Conservation (phyloP, 2,888 invertebrate species). For the Schizaphis graminum region DNA sequence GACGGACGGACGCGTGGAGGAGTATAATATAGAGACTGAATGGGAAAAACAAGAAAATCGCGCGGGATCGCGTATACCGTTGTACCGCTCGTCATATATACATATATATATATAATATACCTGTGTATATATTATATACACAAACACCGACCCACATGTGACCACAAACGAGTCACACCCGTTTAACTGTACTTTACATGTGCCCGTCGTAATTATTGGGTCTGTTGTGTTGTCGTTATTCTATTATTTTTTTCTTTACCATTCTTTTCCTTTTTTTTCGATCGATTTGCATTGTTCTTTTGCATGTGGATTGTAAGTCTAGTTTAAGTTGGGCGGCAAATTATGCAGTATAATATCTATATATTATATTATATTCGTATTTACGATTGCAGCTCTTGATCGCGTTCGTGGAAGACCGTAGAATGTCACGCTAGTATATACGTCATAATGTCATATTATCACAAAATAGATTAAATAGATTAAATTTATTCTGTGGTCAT, state of each 20-base stretch:
- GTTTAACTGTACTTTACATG: slow-evolving; percentile 65
- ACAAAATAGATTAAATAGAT: too few relatives aligned
- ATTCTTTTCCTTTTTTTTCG: neutral
- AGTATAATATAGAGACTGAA: slow-evolving; percentile 32
- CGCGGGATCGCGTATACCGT: slow-evolving; percentile 48
- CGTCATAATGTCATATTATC: neutral
- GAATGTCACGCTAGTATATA: neutral
- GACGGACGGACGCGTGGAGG: neutral
- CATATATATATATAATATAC: neutral
- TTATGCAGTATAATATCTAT: neutral
- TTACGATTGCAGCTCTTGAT: neutral
- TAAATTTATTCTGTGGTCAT: neutral
- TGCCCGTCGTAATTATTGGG: slow-evolving; percentile 42
- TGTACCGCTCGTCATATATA: neutral
- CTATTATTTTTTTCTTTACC: neutral
- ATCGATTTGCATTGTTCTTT: slow-evolving; percentile 52
- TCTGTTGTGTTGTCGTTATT: slow-evolving; percentile 35
- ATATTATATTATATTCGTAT: neutral
- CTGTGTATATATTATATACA: neutral
- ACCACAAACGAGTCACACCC: slow-evolving; percentile 65
- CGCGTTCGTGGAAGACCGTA: neutral
- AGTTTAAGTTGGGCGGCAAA: neutral
- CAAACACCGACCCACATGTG: slow-evolving; percentile 62
- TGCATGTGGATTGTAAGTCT: neutral
- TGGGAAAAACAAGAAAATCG: slow-evolving; percentile 62